phyloP scores from a whole-genome alignment of 1,140 invertebrate species.

The Euglossa dilemma region DNA sequence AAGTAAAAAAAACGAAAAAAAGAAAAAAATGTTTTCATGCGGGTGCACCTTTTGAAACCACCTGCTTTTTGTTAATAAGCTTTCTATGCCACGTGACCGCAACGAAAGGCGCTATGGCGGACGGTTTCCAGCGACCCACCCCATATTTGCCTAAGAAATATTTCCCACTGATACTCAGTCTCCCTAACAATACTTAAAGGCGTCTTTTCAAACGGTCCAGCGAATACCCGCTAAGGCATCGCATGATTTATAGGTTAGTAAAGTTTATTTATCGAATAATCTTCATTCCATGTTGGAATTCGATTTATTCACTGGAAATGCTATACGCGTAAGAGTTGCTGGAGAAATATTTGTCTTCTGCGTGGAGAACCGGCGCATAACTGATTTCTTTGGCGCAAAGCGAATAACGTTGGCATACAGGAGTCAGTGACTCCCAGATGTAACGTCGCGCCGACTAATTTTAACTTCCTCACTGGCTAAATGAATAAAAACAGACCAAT shows the following conservation, averaged over 20 bases:
- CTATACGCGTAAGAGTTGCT: background rate
- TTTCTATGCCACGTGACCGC: background rate
- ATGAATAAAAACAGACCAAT: slow-evolving; percentile 66
- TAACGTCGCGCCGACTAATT: slow-evolving; percentile 69
- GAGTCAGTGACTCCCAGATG: slow-evolving; percentile 68
- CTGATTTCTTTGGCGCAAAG: slow-evolving; percentile 64
- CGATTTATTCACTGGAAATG: background rate
- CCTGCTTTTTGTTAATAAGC: slow-evolving; percentile 22
- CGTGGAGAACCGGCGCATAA: slow-evolving; percentile 2
- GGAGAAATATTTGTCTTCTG: slow-evolving; percentile 9
- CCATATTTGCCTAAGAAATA: slow-evolving; percentile 26
- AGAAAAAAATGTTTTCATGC: background rate
- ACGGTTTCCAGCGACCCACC: background rate
- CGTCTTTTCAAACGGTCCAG: background rate
- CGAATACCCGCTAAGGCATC: background rate
- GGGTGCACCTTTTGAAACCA: slow-evolving; percentile 2
- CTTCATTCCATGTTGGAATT: background rate
- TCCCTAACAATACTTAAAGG: slow-evolving; percentile 16
- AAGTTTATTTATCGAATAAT: slow-evolving; percentile 17
- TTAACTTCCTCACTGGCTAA: slow-evolving; percentile 67
- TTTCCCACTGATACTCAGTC: background rate
- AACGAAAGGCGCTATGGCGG: slow-evolving; percentile 10
- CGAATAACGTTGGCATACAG: slow-evolving; percentile 51
- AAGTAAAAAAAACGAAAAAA: background rate
- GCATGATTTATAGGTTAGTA: background rate